phyloP scores from a whole-genome alignment of 2,888 invertebrate species.

The Kryphioiulus occultus region DNA sequence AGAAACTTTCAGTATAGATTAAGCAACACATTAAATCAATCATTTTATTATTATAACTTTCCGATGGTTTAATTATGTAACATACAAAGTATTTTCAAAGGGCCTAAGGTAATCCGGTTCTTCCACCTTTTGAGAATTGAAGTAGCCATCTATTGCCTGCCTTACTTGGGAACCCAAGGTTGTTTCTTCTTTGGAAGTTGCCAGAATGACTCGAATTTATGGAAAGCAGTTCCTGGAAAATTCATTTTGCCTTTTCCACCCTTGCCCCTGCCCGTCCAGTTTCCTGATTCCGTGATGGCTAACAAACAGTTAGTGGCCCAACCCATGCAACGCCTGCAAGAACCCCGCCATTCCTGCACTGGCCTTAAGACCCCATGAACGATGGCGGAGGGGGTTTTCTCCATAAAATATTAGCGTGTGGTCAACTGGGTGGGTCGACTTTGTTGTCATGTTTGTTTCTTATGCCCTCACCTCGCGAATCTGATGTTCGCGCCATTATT shows the following conservation, averaged over 20 bases:
- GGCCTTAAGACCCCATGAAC: conserved; percentile 12
- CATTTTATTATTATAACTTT: too few species aligned
- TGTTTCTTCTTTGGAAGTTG: neutral
- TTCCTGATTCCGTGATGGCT: conserved; percentile 20
- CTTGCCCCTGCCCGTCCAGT: neutral
- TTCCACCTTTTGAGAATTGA: neutral
- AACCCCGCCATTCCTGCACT: conserved; percentile 22
- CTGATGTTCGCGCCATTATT: conserved; percentile 19
- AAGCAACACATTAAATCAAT: too few species aligned
- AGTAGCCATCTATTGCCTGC: neutral
- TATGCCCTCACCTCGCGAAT: neutral
- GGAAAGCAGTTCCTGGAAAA: conserved; percentile 10
- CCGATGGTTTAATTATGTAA: too few species aligned
- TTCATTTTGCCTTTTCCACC: neutral
- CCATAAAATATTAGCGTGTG: conserved; percentile 46
- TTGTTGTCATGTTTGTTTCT: conserved; percentile 50
- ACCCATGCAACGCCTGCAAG: conserved; percentile 12
- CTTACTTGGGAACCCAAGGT: neutral
- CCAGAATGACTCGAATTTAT: conserved; percentile 3
- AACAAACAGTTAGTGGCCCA: conserved; percentile 4
- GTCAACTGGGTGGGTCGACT: conserved; percentile 45
- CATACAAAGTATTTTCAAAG: too few species aligned
- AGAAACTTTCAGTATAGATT: too few species aligned
- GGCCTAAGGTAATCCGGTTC: too few species aligned
- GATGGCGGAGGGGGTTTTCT: conserved; percentile 4